Evolutionary conservation across 2,797 vertebrate species (phyloP).

Genomic region (Scolopax rusticola): DNA sequence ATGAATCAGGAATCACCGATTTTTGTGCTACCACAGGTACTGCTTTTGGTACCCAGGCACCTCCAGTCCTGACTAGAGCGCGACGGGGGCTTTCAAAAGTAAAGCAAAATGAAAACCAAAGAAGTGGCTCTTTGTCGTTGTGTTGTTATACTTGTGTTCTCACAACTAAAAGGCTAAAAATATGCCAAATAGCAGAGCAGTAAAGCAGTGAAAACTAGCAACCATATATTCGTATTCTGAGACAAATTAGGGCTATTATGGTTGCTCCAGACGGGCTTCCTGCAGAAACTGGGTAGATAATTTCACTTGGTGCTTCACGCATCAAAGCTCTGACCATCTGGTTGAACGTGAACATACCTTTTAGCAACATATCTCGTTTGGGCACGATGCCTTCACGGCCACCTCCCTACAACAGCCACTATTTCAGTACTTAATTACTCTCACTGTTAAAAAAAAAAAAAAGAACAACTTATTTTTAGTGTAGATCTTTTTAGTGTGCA

Average conservation of each 20-base stretch:
- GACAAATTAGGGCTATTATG: conserved; percentile 23
- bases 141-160: not conserved
- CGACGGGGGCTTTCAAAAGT: not conserved
- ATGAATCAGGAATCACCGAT: not conserved
- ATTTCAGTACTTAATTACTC: conserved; percentile 34
- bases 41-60: not conserved
- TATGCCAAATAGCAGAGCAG: not conserved
- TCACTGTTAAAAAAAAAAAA: not conserved
- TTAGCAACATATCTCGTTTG: conserved; percentile 14
- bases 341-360: conserved; percentile 28
- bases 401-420: conserved; percentile 25
- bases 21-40: not conserved
- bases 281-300: conserved; percentile 22
- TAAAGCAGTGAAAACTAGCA: conserved; percentile 26
- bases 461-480: conserved; percentile 36
- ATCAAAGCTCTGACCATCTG: conserved; percentile 52
- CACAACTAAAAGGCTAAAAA: not conserved
- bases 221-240: not conserved
- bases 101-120: not conserved
- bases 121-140: not conserved
- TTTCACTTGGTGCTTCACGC: conserved; percentile 44
- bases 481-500: not conserved
- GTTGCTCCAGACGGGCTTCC: conserved; percentile 35
- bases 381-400: conserved; percentile 38
- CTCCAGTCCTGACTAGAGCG: not conserved